Percentiles rank a stretch among this genome's conserved stretches.
phyloP scores from a whole-genome alignment of 2,888 invertebrate genomes.

The Drosophila nr. fundita region DNA sequence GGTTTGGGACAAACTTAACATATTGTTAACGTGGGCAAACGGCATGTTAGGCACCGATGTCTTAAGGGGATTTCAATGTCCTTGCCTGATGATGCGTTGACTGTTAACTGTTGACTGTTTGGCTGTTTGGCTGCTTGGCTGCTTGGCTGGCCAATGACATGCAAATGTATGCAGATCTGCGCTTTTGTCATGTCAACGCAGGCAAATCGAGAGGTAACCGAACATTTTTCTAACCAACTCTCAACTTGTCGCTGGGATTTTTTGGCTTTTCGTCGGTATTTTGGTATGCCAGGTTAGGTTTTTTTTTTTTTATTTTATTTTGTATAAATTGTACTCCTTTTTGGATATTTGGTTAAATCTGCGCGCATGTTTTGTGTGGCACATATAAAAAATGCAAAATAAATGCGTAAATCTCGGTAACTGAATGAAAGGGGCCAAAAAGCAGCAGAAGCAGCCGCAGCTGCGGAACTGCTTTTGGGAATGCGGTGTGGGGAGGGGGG shows the following conservation, averaged over 20 bases:
- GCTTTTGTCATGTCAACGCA: conserved; percentile 83
- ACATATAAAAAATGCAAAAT: conserved; percentile 78
- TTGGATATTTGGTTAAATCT: conserved; percentile 73
- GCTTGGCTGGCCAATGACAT: conserved; percentile 71
- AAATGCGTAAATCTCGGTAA: conserved; percentile 79
- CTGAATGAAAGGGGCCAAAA: conserved; percentile 35
- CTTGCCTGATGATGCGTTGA: conserved; percentile 75
- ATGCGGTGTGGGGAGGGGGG: not conserved
- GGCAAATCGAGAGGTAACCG: conserved; percentile 76
- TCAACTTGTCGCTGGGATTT: conserved; percentile 58
- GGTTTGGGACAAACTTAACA: conserved; percentile 66
- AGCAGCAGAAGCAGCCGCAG: conserved; percentile 17
- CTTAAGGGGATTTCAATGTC: conserved; percentile 80
- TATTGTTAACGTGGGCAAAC: conserved; percentile 74
- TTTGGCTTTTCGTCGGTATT: conserved; percentile 2
- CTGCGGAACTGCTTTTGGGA: conserved; percentile 22
- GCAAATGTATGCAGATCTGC: conserved; percentile 84
- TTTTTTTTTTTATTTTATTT: conserved; percentile 22
- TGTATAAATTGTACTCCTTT: conserved; percentile 62
- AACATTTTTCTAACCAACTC: conserved; percentile 71
- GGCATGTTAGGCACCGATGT: conserved; percentile 65
- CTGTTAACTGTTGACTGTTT: conserved; percentile 34
- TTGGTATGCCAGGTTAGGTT: conserved; percentile 6
- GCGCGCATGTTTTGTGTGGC: conserved; percentile 73
- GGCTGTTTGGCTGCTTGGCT: conserved; percentile 4